Percentiles rank a stretch among this genome's conserved stretches.
Conservation (phyloP, 2,113 vertebrate species). For the Monopterus albus region DNA sequence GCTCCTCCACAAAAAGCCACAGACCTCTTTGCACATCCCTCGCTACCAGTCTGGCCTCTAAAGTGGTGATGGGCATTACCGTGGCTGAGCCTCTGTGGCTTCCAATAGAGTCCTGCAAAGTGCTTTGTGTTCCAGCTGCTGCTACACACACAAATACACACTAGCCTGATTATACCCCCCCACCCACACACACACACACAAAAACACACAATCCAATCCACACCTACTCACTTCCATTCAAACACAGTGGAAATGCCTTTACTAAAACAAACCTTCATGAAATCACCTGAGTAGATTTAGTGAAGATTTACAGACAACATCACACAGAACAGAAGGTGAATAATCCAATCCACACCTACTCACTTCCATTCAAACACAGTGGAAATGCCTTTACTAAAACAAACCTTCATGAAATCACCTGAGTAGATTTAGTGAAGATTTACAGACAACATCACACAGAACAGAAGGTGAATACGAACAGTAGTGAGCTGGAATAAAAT, state of each 20-base stretch:
- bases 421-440: slow-evolving; percentile 12
- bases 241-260: slow-evolving; percentile 29
- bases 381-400: slow-evolving; percentile 30
- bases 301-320: slow-evolving; percentile 28
- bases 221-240: slow-evolving; percentile 15
- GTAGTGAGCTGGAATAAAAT: slow-evolving; percentile 4
- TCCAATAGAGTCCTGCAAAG: slow-evolving; percentile 66
- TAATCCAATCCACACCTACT: slow-evolving; percentile 26
- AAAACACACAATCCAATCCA: slow-evolving; percentile 22
- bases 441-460: slow-evolving; percentile 21
- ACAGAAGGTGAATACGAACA: background rate
- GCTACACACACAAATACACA: slow-evolving; percentile 29
- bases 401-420: slow-evolving; percentile 35
- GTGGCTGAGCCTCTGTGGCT: slow-evolving; percentile 71
- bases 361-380: slow-evolving; percentile 16
- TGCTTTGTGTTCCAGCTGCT: slow-evolving; percentile 61
- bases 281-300: slow-evolving; percentile 26
- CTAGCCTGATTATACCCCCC: too few species aligned
- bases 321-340: background rate
- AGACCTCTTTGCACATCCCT: slow-evolving; percentile 70
- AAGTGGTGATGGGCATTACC: slow-evolving; percentile 74
- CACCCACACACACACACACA: slow-evolving; percentile 15
- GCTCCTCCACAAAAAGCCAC: slow-evolving; percentile 69
- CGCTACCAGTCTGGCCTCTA: slow-evolving; percentile 72
- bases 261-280: slow-evolving; percentile 22